A percentile compares a stretch with the other conserved stretches of the same genome.
phyloP scores from a whole-genome alignment of 1,140 invertebrate genomes.

The Cyphomyrmex costatus region DNA sequence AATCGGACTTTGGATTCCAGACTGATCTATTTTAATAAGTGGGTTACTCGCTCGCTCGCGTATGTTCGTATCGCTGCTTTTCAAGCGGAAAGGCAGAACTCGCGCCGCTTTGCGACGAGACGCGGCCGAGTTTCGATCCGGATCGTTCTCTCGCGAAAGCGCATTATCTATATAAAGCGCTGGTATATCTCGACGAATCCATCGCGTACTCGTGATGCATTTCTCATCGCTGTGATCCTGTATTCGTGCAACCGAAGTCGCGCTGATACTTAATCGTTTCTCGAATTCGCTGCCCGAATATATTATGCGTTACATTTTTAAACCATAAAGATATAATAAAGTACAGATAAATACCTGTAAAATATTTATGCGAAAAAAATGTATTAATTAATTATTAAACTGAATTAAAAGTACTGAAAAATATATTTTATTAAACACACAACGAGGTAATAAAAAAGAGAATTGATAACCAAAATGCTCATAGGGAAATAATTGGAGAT shows the following conservation, averaged over 20 bases:
- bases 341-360: no score
- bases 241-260: constrained; percentile 25
- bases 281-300: constrained; percentile 30
- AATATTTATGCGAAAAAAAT: no score
- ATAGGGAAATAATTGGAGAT: no score
- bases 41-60: constrained; percentile 29
- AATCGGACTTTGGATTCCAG: constrained; percentile 47
- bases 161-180: constrained; percentile 59
- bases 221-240: constrained; percentile 43
- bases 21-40: constrained; percentile 64
- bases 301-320: constrained; percentile 19
- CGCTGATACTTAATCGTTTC: not conserved
- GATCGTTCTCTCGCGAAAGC: constrained; percentile 58
- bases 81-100: constrained; percentile 61
- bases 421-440: not conserved
- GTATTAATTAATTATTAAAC: not conserved
- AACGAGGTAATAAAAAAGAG: not conserved
- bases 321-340: not conserved
- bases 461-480: not conserved
- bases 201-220: constrained; percentile 55
- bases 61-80: constrained; percentile 49
- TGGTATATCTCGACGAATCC: constrained; percentile 45
- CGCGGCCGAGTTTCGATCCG: constrained; percentile 60
- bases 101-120: constrained; percentile 38
- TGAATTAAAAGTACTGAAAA: not conserved